These are phyloP conservation scores for Adineta ricciae DNA, from an alignment of 2,888 invertebrate species.

Conservation along the genomic window DNA sequence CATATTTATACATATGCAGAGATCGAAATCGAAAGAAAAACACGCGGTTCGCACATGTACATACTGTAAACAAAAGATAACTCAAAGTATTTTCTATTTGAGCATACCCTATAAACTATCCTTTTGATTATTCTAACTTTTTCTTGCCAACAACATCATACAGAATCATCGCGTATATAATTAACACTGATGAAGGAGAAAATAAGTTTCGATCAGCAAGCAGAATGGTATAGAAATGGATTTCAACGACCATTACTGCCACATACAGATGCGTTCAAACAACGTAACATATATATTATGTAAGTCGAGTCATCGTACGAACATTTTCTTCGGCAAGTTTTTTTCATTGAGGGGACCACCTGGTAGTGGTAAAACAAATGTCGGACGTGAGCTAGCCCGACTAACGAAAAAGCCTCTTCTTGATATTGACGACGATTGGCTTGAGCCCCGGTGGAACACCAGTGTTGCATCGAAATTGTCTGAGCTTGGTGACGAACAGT, in stretches of 20 bases:
- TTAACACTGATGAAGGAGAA: background rate
- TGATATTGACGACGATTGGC: constrained; percentile 42
- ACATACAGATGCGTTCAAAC: background rate
- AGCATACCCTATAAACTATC: background rate
- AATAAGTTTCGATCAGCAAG: background rate
- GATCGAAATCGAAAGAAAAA: background rate
- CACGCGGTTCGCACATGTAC: background rate
- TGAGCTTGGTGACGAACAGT: constrained; percentile 39
- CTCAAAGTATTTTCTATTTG: background rate
- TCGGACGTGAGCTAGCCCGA: constrained; percentile 38
- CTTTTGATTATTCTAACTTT: background rate
- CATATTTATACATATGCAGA: background rate
- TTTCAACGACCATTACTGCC: background rate
- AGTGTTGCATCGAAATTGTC: constrained; percentile 42
- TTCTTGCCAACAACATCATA: background rate
- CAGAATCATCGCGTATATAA: background rate
- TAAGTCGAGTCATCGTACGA: background rate
- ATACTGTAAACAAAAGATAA: background rate
- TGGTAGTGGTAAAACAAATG: constrained; percentile 44
- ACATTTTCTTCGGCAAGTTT: background rate
- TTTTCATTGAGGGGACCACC: constrained; percentile 44
- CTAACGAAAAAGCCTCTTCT: constrained; percentile 37
- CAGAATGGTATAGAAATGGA: background rate
- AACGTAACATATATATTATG: background rate
- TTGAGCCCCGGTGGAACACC: constrained; percentile 42